phyloP scores from a whole-genome alignment of 2,113 vertebrate genomes.

The Caloenas nicobarica region DNA sequence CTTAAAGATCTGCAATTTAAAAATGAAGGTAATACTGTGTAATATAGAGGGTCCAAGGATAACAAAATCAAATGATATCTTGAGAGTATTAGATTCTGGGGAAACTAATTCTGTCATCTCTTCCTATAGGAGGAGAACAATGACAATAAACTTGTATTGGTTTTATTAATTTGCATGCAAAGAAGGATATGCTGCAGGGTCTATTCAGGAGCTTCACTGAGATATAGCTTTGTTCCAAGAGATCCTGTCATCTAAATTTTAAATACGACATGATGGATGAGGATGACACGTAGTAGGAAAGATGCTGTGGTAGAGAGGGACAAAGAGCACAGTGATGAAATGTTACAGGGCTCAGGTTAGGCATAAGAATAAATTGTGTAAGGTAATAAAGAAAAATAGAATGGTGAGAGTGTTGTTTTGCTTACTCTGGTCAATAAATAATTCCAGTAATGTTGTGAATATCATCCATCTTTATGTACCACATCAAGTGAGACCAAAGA shows the following conservation, averaged over 20 bases:
- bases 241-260: neutral
- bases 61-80: neutral
- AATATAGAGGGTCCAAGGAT: fast-evolving
- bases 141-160: neutral
- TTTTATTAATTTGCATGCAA: neutral
- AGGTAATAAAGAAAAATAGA: constrained; percentile 39
- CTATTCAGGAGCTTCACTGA: neutral
- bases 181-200: neutral
- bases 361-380: neutral
- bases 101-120: neutral
- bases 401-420: neutral
- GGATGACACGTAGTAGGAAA: neutral
- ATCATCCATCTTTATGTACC: neutral
- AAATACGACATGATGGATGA: constrained; percentile 31
- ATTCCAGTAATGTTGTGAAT: neutral
- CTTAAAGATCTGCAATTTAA: neutral
- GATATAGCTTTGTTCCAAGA: neutral
- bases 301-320: neutral
- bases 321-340: constrained; percentile 23
- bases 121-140: neutral
- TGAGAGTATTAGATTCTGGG: neutral
- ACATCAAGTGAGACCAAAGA: neutral
- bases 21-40: neutral
- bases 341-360: neutral
- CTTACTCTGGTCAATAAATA: constrained; percentile 25